Conservation (phyloP, 2,888 invertebrate species). For the Chloroclystis v-ata region DNA sequence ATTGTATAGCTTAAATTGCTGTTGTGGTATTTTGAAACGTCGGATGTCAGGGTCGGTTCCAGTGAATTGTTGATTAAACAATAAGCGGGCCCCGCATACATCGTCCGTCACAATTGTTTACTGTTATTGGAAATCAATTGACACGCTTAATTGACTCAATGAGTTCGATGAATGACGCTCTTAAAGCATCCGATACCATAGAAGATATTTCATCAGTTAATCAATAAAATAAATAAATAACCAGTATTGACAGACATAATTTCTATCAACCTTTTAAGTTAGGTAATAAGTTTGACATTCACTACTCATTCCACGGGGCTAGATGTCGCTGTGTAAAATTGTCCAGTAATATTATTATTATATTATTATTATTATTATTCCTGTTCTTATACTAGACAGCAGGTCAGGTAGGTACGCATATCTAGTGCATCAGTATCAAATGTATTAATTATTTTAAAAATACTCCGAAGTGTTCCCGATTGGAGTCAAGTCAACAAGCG, state of each 20-base stretch:
- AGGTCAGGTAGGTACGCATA: no score
- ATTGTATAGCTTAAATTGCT: constrained; percentile 39
- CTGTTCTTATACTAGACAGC: no score
- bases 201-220: constrained; percentile 9
- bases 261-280: no score
- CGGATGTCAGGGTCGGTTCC: constrained; percentile 49
- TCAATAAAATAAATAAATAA: neutral
- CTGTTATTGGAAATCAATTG: constrained; percentile 76
- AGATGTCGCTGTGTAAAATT: no score
- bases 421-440: no score
- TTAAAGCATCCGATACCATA: constrained; percentile 22
- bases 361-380: no score
- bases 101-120: constrained; percentile 68
- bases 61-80: constrained; percentile 67
- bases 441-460: no score
- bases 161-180: constrained; percentile 49
- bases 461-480: no score
- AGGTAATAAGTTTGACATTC: no score
- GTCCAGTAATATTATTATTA: no score
- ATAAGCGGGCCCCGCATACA: constrained; percentile 67
- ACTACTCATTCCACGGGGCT: no score
- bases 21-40: constrained; percentile 47
- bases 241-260: neutral
- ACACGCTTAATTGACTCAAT: constrained; percentile 57
- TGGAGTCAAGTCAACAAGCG: no score